Conservation (phyloP, 2,888 invertebrate species). For the Smittia aterrima region DNA sequence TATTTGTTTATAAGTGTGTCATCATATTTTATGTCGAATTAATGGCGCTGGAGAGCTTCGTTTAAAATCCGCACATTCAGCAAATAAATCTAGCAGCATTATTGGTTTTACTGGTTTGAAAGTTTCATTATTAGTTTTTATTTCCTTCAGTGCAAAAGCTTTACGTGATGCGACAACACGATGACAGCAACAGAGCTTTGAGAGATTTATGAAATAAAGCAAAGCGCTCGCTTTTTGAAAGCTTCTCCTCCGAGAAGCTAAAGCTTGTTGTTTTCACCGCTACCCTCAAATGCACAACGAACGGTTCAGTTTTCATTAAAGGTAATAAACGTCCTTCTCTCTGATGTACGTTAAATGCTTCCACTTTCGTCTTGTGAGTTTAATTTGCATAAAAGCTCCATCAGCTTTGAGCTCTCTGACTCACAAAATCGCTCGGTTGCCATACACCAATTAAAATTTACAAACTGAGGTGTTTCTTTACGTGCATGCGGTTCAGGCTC, state of each 20-base stretch:
- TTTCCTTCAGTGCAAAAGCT: too few relatives aligned
- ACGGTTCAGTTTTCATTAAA: neutral
- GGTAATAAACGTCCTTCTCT: neutral
- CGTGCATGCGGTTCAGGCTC: neutral
- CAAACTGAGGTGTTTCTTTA: conserved; percentile 15
- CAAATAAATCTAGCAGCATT: neutral
- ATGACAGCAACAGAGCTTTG: too few relatives aligned
- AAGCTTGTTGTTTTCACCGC: neutral
- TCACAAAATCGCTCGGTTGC: neutral
- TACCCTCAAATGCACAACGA: neutral
- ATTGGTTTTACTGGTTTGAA: conserved; percentile 2
- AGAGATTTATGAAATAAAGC: too few relatives aligned
- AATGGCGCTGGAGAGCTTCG: neutral
- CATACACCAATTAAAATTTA: conserved; percentile 20
- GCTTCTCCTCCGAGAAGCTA: too few relatives aligned
- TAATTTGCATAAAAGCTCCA: conserved; percentile 30
- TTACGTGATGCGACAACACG: too few relatives aligned
- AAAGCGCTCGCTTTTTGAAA: too few relatives aligned
- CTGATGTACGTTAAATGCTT: neutral
- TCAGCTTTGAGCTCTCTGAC: neutral
- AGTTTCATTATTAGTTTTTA: neutral
- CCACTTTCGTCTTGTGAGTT: neutral
- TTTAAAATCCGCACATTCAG: neutral
- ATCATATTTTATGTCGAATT: conserved; percentile 35
- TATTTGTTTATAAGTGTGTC: conserved; percentile 35